A percentile compares a stretch with the other conserved stretches of the same genome.
These are phyloP conservation scores for Cygnus olor DNA, from an alignment of 2,797 vertebrate species.

Conservation along the genomic window DNA sequence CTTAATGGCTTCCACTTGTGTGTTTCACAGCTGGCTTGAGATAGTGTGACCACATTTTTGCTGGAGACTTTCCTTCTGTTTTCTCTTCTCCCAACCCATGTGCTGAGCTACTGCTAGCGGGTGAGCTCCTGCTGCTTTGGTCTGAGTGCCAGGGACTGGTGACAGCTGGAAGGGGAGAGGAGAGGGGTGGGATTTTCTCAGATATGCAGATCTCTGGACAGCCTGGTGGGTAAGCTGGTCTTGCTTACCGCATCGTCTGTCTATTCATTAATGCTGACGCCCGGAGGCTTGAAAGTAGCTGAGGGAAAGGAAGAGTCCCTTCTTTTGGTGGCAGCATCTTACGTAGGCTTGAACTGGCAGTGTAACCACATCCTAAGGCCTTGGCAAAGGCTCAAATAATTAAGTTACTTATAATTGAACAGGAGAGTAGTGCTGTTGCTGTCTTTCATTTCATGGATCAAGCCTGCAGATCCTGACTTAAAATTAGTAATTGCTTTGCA, in stretches of 20 bases:
- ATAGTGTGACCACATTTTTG: not conserved
- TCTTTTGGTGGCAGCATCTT: not conserved
- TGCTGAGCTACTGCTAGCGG: not conserved
- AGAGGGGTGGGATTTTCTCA: not conserved
- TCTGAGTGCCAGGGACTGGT: not conserved
- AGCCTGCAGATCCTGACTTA: not conserved
- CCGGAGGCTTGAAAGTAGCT: not conserved
- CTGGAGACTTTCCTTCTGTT: not conserved
- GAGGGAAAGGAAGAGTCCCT: not conserved
- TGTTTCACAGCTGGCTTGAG: not conserved
- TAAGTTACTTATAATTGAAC: not conserved
- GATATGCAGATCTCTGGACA: not conserved
- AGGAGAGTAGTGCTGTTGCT: not conserved
- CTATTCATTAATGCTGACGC: not conserved
- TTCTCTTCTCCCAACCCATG: not conserved
- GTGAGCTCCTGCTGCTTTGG: not conserved
- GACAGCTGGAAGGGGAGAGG: not conserved
- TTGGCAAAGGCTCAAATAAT: not conserved
- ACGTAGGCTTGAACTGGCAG: not conserved
- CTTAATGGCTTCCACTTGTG: not conserved
- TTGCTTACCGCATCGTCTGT: not conserved
- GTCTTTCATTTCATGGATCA: not conserved
- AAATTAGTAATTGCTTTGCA: not conserved
- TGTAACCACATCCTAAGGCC: not conserved
- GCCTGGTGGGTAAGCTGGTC: not conserved